phyloP scores from a whole-genome alignment of 2,113 vertebrate species.

The Cottus gobio region DNA sequence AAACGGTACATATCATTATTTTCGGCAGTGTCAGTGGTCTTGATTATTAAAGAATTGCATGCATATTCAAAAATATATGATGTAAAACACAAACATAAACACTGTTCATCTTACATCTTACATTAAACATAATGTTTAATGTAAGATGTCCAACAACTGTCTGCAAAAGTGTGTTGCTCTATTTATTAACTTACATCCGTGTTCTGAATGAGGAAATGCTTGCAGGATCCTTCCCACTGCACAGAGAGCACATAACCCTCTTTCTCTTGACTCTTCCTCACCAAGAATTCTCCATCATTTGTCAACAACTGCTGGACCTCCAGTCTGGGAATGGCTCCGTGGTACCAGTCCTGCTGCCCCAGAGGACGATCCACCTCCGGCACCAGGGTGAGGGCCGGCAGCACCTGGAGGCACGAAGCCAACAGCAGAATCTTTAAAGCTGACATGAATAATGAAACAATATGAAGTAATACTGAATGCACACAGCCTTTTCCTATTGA shows the following conservation, averaged over 20 bases:
- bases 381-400: conserved; percentile 76
- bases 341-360: conserved; percentile 94
- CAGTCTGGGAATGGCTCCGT: conserved; percentile 90
- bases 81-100: not conserved
- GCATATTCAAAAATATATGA: conserved; percentile 1
- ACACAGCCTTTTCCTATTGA: not conserved
- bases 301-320: conserved; percentile 91
- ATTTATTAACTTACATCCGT: conserved; percentile 83
- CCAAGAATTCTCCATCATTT: conserved; percentile 90
- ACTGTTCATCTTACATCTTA: too few species aligned
- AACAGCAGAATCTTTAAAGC: conserved; percentile 17
- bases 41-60: not conserved
- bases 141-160: not conserved
- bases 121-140: not conserved
- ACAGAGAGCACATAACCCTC: conserved; percentile 93
- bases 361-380: conserved; percentile 91
- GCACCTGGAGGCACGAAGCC: conserved; percentile 79
- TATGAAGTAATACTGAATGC: not conserved
- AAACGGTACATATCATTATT: not conserved
- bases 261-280: conserved; percentile 96
- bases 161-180: not conserved
- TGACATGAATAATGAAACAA: conserved; percentile 44
- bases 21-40: not conserved
- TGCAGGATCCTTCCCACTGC: conserved; percentile 87
- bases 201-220: conserved; percentile 96